Base-by-base conservation (phyloP, 2,888 invertebrate species). In the Hypolimnas misippus region DNA sequence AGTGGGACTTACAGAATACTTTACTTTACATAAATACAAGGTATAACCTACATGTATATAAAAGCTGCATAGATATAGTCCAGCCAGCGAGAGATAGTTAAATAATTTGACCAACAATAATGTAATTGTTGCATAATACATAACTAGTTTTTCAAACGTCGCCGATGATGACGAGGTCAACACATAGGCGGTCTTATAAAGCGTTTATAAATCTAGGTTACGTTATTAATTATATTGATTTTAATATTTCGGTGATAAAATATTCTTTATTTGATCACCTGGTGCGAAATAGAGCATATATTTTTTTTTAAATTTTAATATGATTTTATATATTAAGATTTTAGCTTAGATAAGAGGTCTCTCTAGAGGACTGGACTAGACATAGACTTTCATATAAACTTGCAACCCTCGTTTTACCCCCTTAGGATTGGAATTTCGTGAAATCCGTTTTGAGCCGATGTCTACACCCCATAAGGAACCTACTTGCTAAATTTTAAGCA, bases 121-220 rank as follows among this genome's bases (percentile, higher is more conserved):
- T 46, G 21, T 17, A 0, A 21, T 21, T 21, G 17, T 46, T 46
- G n/a, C 44, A 46, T 46, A 46, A 46, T 46, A 21, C 6, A 5
- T 46, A 46, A 21, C n/a, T n/a, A 3, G 44, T 21, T 46, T 19
- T n/a, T n/a, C 3, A 10, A 42, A 19, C 42, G 42, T 16, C 8
- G 19, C 12, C 21, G 19, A 19, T 46, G 44, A 19, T 46, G 44
- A 46, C 44, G 44, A 46, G 44, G 44, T 46, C 44, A 46, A 21
- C 19, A 3, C 42, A 42, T 19, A 12, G 12, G 44, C 44, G 44
- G 44, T 12, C 21, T 46, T 21, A 44, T 42, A 38, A 38, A n/a
- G n/a, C n/a, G n/a, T 38, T 38, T 38, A 38, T 46, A 46, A 46
- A 46, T 17, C 12, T 42, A 42, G 42, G 40, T 40, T 40, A 40